Conservation (phyloP, 2,888 invertebrate species). For the Parnassius smintheus region DNA sequence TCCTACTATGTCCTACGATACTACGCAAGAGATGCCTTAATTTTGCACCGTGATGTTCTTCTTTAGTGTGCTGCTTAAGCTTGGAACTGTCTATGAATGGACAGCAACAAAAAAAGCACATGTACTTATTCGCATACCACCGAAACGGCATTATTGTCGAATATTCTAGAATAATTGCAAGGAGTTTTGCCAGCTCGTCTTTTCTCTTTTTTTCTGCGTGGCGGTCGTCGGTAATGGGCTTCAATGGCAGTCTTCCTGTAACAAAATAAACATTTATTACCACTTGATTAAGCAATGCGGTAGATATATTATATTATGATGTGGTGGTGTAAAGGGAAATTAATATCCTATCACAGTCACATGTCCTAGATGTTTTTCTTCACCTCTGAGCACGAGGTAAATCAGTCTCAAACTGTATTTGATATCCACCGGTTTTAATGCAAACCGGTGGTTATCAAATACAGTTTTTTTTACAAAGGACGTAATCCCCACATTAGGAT, state of each 20-base stretch:
- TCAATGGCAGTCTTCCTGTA: slow-evolving; percentile 17
- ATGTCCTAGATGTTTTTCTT: no score
- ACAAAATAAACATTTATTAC: slow-evolving; percentile 2
- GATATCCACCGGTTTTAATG: no score
- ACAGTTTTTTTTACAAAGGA: no score
- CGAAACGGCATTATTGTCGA: slow-evolving; percentile 46
- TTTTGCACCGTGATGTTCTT: slow-evolving; percentile 42
- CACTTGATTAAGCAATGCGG: no score
- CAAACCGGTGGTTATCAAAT: no score
- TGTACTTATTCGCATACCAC: slow-evolving; percentile 44
- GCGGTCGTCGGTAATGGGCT: slow-evolving; percentile 13
- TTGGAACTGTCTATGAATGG: slow-evolving; percentile 37
- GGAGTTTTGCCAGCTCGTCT: slow-evolving; percentile 33
- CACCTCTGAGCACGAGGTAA: no score
- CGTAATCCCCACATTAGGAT: no score
- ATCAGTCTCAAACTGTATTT: no score
- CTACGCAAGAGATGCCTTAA: slow-evolving; percentile 37
- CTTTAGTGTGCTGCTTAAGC: slow-evolving; percentile 41
- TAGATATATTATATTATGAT: no score
- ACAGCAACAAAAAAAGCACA: slow-evolving; percentile 46
- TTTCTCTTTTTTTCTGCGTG: slow-evolving; percentile 32
- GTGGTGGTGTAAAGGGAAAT: no score
- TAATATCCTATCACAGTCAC: no score
- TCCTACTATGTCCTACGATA: slow-evolving; percentile 32
- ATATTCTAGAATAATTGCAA: slow-evolving; percentile 40